phyloP scores from a whole-genome alignment of 2,113 vertebrate species.

The Austrofundulus limnaeus region DNA sequence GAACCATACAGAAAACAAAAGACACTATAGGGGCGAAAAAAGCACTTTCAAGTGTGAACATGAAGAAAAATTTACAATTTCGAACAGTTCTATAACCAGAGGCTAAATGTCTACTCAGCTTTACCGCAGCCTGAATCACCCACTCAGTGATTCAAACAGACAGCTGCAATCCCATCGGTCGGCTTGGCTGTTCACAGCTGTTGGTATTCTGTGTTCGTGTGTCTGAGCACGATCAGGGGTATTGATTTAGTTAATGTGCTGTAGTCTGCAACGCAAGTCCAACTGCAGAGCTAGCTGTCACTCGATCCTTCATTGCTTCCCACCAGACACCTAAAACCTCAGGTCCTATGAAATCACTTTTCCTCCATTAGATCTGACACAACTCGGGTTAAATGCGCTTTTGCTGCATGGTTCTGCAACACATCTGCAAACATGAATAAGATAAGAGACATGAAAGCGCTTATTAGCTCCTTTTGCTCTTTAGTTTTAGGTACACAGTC shows the following conservation, averaged over 20 bases:
- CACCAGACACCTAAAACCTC: conserved; percentile 56
- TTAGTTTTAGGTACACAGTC: neutral
- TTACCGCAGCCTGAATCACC: conserved; percentile 45
- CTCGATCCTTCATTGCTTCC: conserved; percentile 59
- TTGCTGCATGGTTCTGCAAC: conserved; percentile 16
- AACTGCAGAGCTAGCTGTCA: conserved; percentile 67
- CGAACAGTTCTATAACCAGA: conserved; percentile 36
- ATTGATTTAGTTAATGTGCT: conserved; percentile 73
- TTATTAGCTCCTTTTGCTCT: neutral
- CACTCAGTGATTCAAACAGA: conserved; percentile 60
- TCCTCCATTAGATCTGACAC: conserved; percentile 31
- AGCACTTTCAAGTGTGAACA: too few species aligned
- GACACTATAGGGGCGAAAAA: neutral
- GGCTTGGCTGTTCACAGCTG: conserved; percentile 29
- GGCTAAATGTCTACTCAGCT: conserved; percentile 53
- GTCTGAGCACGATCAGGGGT: conserved; percentile 21
- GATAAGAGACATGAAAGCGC: neutral
- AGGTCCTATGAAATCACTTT: conserved; percentile 55
- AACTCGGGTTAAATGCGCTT: conserved; percentile 18
- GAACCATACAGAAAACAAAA: neutral
- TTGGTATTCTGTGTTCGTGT: conserved; percentile 16
- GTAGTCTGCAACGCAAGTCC: conserved; percentile 66
- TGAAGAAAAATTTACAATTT: conserved; percentile 23
- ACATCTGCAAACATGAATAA: conserved; percentile 13
- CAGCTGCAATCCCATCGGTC: conserved; percentile 56